These are phyloP conservation scores for Neolamprologus modestus DNA, from an alignment of 2,113 vertebrate genomes.

Conservation along the genomic window DNA sequence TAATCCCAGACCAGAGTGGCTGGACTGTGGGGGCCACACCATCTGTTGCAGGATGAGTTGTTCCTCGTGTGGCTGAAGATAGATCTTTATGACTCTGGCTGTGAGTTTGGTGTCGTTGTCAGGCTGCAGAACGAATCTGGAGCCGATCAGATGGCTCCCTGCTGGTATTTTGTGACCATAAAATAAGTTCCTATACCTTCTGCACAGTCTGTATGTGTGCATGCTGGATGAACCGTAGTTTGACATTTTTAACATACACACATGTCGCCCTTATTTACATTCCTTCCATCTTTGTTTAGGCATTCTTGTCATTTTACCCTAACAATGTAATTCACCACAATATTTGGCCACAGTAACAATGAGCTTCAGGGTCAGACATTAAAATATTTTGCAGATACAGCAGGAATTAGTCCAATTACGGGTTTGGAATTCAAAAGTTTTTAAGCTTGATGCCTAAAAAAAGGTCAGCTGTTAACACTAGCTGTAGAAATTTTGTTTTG, in stretches of 20 bases:
- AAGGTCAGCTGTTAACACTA: not conserved
- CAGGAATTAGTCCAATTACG: not conserved
- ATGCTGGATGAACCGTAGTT: not conserved
- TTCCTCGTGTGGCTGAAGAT: not conserved
- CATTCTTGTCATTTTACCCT: not conserved
- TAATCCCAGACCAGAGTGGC: not conserved
- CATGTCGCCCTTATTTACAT: not conserved
- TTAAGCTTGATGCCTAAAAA: not conserved
- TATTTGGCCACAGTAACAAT: not conserved
- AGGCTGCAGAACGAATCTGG: not conserved
- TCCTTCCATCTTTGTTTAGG: not conserved
- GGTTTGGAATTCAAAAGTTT: not conserved
- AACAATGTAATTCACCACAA: not conserved
- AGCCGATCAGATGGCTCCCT: not conserved
- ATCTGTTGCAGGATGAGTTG: not conserved
- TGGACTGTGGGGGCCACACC: not conserved
- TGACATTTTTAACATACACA: not conserved
- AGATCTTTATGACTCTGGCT: not conserved
- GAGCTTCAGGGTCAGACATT: not conserved
- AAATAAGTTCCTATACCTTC: not conserved
- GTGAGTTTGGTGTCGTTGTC: not conserved
- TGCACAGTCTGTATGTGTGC: not conserved
- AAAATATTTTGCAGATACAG: not conserved
- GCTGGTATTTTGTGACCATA: not conserved
- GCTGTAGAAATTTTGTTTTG: not conserved